Percentiles rank a stretch among this genome's conserved stretches.
Evolutionary conservation across 2,888 invertebrate genomes (phyloP).

Genomic region (Dolichopus griseipennis): DNA sequence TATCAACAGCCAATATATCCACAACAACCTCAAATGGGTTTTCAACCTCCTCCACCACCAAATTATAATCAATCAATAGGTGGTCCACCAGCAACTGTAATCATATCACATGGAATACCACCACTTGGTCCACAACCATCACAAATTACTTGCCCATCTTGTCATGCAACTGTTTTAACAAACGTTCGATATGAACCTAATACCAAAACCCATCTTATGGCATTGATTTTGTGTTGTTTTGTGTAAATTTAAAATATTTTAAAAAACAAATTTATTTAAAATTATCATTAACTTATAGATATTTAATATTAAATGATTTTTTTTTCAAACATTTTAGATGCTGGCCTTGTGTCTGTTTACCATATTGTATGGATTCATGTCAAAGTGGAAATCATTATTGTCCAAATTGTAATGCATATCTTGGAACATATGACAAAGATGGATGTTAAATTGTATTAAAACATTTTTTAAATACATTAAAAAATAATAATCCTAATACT

Average conservation of each 20-base stretch:
- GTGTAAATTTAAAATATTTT: conserved; percentile 29
- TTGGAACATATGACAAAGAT: conserved; percentile 43
- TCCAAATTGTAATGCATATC: conserved; percentile 48
- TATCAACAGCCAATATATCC: not conserved
- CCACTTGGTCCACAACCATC: conserved; percentile 35
- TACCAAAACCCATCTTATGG: conserved; percentile 23
- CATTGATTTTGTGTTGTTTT: conserved; percentile 22
- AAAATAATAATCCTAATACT: no score
- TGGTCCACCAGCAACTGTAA: conserved; percentile 11
- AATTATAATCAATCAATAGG: not conserved
- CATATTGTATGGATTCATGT: conserved; percentile 51
- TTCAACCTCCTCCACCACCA: conserved; percentile 19
- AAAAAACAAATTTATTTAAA: no score
- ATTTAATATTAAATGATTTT: not conserved
- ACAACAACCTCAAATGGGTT: not conserved
- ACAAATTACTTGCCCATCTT: conserved; percentile 40
- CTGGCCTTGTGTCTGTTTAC: conserved; percentile 51
- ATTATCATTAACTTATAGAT: no score
- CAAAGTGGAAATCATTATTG: conserved; percentile 51
- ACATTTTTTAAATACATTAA: no score
- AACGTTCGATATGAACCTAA: conserved; percentile 30
- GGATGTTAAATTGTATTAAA: not conserved
- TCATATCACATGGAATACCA: conserved; percentile 18
- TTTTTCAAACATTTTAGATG: conserved; percentile 31
- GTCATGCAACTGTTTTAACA: conserved; percentile 38